Conservation (phyloP, 1,140 invertebrate species). For the Archegozetes longisetosus region DNA sequence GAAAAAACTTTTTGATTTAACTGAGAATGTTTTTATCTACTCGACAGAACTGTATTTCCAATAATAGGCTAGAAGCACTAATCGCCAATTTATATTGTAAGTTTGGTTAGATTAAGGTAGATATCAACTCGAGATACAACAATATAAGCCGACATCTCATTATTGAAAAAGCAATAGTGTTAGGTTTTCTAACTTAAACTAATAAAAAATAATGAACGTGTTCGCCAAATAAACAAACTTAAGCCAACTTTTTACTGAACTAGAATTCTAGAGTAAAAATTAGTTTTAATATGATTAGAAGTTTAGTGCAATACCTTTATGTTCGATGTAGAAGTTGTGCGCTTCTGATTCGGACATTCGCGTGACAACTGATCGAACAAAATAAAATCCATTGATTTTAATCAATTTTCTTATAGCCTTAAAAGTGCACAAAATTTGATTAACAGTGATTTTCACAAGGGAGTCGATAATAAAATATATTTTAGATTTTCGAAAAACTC, state of each 20-base stretch:
- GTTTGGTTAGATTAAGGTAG: no score
- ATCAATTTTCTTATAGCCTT: slow-evolving; percentile 50
- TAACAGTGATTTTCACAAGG: no score
- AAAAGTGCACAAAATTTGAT: no score
- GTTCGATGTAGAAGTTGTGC: slow-evolving; percentile 62
- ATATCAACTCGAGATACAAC: no score
- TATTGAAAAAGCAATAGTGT: neutral
- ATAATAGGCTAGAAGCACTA: no score
- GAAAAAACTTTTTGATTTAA: no score
- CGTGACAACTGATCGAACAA: slow-evolving; percentile 49
- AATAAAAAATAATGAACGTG: neutral
- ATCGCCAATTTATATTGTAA: no score
- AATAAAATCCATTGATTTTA: slow-evolving; percentile 49
- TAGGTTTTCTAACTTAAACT: neutral
- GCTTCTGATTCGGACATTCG: slow-evolving; percentile 44
- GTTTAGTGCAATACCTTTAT: slow-evolving; percentile 35
- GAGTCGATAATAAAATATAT: no score
- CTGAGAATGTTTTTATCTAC: no score
- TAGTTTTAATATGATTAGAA: slow-evolving; percentile 12
- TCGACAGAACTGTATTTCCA: no score
- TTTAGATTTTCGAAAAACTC: no score
- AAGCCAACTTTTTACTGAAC: neutral
- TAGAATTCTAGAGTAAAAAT: slow-evolving; percentile 2
- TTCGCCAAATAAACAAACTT: neutral
- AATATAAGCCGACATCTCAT: no score